A percentile compares a stretch with the other conserved stretches of the same genome.
These are phyloP conservation scores for Asarcornis scutulata DNA, from an alignment of 2,113 vertebrate genomes.

Conservation along the genomic window DNA sequence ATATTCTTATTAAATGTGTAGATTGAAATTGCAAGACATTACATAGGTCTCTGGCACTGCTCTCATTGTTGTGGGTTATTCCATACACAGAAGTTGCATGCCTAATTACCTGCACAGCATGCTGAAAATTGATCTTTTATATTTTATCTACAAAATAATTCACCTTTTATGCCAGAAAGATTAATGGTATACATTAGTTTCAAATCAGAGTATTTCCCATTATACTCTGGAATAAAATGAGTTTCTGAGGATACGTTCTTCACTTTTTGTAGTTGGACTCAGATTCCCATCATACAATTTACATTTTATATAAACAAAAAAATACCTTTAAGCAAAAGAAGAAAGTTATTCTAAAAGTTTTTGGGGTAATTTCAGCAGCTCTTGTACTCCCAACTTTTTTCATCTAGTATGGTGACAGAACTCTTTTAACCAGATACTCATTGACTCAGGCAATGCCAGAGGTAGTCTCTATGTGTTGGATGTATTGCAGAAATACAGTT, in stretches of 20 bases:
- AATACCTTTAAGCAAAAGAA: background rate
- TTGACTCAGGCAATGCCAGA: background rate
- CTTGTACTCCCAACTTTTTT: background rate
- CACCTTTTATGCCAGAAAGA: slow-evolving; percentile 51
- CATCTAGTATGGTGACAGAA: background rate
- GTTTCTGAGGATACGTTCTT: background rate
- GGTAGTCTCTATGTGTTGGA: background rate
- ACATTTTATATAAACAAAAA: background rate
- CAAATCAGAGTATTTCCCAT: slow-evolving; percentile 23
- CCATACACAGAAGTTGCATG: background rate
- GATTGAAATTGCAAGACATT: background rate
- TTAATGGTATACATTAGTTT: slow-evolving; percentile 51
- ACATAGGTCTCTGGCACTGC: background rate
- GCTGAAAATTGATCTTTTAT: slow-evolving; percentile 59
- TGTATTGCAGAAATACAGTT: background rate
- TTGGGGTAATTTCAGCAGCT: background rate
- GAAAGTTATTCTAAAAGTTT: background rate
- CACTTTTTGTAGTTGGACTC: background rate
- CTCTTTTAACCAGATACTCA: background rate
- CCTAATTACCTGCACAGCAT: slow-evolving; percentile 53
- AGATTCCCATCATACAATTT: background rate
- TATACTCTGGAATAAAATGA: background rate
- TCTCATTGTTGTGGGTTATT: slow-evolving; percentile 16
- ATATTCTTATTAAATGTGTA: slow-evolving; percentile 2
- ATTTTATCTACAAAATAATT: slow-evolving; percentile 53